phyloP scores from a whole-genome alignment of 2,797 vertebrate species.

The Pachyuromys duprasi region DNA sequence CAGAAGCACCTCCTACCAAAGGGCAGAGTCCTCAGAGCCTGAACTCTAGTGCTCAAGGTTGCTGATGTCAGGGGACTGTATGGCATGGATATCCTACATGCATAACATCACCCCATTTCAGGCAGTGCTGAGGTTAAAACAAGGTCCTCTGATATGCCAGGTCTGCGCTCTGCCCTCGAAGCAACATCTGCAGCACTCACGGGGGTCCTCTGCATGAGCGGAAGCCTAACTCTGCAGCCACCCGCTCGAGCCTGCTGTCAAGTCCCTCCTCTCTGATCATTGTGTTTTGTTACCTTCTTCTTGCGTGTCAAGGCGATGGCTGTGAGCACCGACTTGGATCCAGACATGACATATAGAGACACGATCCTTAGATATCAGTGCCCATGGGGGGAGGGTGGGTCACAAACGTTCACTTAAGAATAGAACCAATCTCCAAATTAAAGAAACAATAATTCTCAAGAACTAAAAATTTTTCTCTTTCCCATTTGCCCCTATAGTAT shows the following conservation, averaged over 20 bases:
- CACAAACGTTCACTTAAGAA: not conserved
- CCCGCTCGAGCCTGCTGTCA: accelerated
- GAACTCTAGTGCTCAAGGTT: not conserved
- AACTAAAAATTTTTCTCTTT: not conserved
- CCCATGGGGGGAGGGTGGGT: not conserved
- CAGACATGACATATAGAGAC: accelerated
- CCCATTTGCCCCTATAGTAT: not conserved
- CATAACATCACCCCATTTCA: not conserved
- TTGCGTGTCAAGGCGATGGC: accelerated
- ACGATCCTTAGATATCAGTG: no score
- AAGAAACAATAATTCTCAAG: not conserved
- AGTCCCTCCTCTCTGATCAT: accelerated
- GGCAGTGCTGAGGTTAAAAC: not conserved
- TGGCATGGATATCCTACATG: accelerated
- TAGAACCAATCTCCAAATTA: not conserved
- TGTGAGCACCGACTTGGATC: accelerated
- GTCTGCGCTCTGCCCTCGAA: not conserved
- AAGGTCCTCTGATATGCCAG: not conserved
- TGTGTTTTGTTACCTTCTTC: not conserved
- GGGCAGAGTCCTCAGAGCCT: not conserved
- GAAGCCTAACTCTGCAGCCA: accelerated
- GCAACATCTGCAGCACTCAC: not conserved
- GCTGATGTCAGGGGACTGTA: not conserved
- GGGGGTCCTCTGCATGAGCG: accelerated
- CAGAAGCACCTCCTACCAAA: not conserved